Evolutionary conservation across 37 sponge, comb jelly and placozoan species (phyloP).

Genomic region (Cliona cf. orientalis): DNA sequence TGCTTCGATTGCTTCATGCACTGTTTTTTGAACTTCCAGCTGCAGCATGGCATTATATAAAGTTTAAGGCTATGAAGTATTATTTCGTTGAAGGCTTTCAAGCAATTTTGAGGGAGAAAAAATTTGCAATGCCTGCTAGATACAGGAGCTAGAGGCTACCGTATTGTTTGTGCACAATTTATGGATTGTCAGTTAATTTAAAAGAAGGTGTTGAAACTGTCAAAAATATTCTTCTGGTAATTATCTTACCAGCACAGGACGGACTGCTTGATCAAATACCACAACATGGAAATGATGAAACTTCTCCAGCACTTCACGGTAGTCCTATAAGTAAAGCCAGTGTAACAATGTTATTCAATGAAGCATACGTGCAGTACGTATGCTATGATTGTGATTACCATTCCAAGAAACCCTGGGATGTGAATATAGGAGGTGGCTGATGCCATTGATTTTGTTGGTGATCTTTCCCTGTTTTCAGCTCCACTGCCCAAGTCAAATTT

Average conservation of each 20-base stretch:
- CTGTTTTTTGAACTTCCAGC: constrained; percentile 13
- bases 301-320: constrained; percentile 35
- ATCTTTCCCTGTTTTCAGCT: no score
- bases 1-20: constrained; percentile 15
- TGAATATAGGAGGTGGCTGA: not conserved
- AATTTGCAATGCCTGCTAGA: no score
- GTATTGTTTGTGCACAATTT: not conserved
- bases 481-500: no score
- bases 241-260: constrained; percentile 55
- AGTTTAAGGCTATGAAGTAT: not conserved
- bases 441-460: not conserved
- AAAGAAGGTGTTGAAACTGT: not conserved
- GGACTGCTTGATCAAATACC: constrained; percentile 61
- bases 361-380: not conserved
- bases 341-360: not conserved
- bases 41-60: not conserved
- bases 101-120: no score
- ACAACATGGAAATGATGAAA: constrained; percentile 58
- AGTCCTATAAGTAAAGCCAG: constrained; percentile 23
- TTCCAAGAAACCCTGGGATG: constrained; percentile 29
- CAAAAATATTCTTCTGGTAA: not conserved
- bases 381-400: not conserved
- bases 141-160: no score
- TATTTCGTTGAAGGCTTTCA: not conserved
- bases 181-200: not conserved